Conservation (phyloP, 2,113 vertebrate species). For the Cairina moschata region DNA sequence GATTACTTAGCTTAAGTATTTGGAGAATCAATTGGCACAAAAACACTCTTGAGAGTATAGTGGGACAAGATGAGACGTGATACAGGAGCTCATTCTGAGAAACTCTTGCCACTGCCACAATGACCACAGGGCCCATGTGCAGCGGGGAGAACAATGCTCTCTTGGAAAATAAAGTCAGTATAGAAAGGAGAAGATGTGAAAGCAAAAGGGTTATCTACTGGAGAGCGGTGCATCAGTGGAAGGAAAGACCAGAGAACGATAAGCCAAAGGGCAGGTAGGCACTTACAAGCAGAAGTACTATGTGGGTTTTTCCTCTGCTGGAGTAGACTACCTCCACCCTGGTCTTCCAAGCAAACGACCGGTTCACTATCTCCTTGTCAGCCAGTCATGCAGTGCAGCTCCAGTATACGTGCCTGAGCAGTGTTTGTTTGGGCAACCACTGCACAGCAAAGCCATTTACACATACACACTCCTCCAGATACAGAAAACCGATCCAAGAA, state of each 20-base stretch:
- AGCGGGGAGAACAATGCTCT: background rate
- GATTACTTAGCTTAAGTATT: background rate
- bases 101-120: background rate
- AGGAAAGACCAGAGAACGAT: background rate
- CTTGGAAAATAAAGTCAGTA: background rate
- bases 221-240: background rate
- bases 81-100: background rate
- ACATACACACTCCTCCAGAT: background rate
- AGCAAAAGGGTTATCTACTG: background rate
- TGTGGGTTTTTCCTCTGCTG: background rate
- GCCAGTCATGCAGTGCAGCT: background rate
- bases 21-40: background rate
- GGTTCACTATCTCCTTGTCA: background rate
- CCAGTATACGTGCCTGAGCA: background rate
- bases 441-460: background rate
- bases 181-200: background rate
- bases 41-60: background rate
- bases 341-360: background rate
- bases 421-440: background rate
- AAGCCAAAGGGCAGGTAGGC: background rate
- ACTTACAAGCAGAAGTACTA: background rate
- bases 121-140: background rate
- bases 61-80: background rate
- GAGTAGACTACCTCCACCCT: background rate
- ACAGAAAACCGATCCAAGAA: background rate